Conservation (phyloP, 2,797 vertebrate species). For the Coregonus suidteri region DNA sequence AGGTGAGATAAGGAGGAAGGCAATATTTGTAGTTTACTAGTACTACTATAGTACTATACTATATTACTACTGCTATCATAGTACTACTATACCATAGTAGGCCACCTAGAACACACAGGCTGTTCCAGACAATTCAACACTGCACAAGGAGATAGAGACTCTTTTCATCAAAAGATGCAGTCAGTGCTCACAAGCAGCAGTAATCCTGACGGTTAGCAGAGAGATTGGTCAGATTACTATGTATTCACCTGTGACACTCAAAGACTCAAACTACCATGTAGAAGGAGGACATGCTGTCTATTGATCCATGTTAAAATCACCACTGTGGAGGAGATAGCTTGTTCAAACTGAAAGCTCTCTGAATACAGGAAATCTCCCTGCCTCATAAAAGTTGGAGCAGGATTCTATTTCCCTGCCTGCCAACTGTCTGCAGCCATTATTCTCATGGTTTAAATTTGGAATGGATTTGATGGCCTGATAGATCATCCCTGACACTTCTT, state of each 20-base stretch:
- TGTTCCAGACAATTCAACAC: too few relatives aligned
- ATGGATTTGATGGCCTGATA: too few relatives aligned
- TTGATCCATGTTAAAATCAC: slow-evolving; percentile 39
- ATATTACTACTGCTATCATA: neutral
- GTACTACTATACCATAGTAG: neutral
- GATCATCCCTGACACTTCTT: too few relatives aligned
- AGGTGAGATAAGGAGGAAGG: neutral
- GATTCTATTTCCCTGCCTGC: too few relatives aligned
- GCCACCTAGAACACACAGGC: too few relatives aligned
- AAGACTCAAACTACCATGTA: neutral
- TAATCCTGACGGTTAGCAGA: neutral
- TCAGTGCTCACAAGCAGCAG: neutral
- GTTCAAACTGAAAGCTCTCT: neutral
- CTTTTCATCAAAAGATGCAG: neutral
- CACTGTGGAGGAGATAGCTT: slow-evolving; percentile 13
- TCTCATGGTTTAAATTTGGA: too few relatives aligned
- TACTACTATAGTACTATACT: neutral
- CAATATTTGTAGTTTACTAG: neutral
- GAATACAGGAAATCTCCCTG: neutral
- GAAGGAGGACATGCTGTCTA: slow-evolving; percentile 26
- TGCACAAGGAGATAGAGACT: neutral
- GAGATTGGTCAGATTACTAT: slow-evolving; percentile 34
- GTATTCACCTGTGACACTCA: slow-evolving; percentile 27
- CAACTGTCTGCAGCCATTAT: too few relatives aligned
- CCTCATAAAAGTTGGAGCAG: too few relatives aligned